A percentile compares a stretch with the other conserved stretches of the same genome.
These are phyloP conservation scores for Conopomorpha cramerella DNA, from an alignment of 1,140 invertebrate species.

Conservation along the genomic window DNA sequence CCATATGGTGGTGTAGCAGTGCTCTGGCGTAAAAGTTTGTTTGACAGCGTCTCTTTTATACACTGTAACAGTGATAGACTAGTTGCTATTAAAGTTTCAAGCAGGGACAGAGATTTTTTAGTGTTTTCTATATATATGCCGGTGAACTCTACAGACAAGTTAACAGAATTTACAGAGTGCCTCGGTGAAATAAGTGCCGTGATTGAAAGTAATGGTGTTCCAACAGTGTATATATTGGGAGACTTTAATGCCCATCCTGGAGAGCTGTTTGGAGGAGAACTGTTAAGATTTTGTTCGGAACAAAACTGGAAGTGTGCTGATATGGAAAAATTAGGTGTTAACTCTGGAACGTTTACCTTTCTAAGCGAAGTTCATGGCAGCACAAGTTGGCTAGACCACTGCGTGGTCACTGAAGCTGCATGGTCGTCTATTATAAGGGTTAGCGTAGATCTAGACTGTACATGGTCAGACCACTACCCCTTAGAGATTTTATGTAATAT, in stretches of 20 bases:
- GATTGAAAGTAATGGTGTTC: neutral
- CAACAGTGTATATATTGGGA: neutral
- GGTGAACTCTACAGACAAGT: neutral
- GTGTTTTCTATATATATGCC: slow-evolving; percentile 1
- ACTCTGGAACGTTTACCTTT: neutral
- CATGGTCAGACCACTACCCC: slow-evolving; percentile 4
- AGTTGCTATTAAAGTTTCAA: too few species aligned
- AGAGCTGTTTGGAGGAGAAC: neutral
- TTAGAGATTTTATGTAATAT: slow-evolving; percentile 1
- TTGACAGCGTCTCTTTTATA: too few species aligned
- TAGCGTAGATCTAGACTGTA: neutral
- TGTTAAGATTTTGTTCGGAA: neutral
- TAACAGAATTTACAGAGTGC: slow-evolving; percentile 1
- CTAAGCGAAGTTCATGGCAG: slow-evolving; percentile 1
- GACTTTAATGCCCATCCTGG: slow-evolving; percentile 4
- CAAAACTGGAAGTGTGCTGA: neutral
- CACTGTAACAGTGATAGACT: too few species aligned
- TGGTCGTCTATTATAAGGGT: neutral
- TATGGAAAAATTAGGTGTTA: neutral
- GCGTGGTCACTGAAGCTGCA: neutral
- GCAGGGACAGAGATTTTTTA: too few species aligned
- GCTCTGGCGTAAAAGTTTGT: too few species aligned
- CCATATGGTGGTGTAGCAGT: too few species aligned
- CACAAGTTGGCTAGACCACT: slow-evolving; percentile 4
- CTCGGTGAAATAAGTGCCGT: neutral